phyloP scores from a whole-genome alignment of 2,797 vertebrate species.

The Adrianichthys oophorus region DNA sequence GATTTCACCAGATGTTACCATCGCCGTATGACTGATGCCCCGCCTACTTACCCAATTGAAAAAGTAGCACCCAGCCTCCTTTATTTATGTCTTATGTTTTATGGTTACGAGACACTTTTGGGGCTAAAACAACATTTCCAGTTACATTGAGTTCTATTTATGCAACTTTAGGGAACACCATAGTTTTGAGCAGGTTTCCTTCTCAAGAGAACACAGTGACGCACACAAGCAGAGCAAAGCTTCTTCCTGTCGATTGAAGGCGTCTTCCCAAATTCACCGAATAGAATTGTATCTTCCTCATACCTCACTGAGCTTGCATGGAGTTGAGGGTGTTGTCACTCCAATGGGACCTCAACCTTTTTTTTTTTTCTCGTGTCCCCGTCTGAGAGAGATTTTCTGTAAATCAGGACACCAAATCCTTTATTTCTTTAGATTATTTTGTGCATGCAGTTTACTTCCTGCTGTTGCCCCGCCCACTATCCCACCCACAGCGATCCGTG shows the following conservation, averaged over 20 bases:
- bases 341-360: slow-evolving; percentile 71
- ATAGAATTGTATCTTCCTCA: slow-evolving; percentile 73
- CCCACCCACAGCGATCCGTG: slow-evolving; percentile 35
- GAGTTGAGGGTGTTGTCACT: slow-evolving; percentile 66
- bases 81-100: no score
- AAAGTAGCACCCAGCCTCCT: no score
- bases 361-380: slow-evolving; percentile 37
- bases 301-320: slow-evolving; percentile 73
- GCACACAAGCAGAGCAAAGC: slow-evolving; percentile 37
- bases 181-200: not conserved
- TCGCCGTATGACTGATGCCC: no score
- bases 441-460: slow-evolving; percentile 50
- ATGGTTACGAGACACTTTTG: no score
- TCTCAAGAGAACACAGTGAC: slow-evolving; percentile 35
- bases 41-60: no score
- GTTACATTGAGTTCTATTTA: not conserved
- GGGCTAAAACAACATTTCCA: not conserved
- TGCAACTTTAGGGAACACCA: slow-evolving; percentile 1
- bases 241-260: slow-evolving; percentile 63
- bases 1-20: no score
- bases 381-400: slow-evolving; percentile 33
- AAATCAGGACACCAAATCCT: slow-evolving; percentile 44
- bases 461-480: slow-evolving; percentile 39
- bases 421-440: slow-evolving; percentile 36
- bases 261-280: slow-evolving; percentile 72